A percentile compares a stretch with the other conserved stretches of the same genome.
These are phyloP conservation scores for Chelon labrosus DNA, from an alignment of 2,797 vertebrate species.

Conservation along the genomic window DNA sequence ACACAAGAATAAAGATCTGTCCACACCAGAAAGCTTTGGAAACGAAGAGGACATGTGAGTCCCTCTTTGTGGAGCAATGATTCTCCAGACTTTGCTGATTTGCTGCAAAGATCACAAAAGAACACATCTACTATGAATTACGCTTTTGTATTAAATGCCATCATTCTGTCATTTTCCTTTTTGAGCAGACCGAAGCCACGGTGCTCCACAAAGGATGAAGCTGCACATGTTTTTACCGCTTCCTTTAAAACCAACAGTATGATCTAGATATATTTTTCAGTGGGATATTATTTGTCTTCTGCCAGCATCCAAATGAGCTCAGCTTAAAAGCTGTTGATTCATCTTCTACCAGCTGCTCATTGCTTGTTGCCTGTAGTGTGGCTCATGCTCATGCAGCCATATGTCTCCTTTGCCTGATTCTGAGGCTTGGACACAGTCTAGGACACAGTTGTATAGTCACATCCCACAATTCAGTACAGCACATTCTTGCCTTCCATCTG, in stretches of 20 bases:
- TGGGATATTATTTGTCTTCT: conserved; percentile 1
- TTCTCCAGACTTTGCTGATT: not conserved
- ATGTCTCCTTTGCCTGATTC: conserved; percentile 27
- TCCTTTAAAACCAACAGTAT: not conserved
- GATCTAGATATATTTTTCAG: not conserved
- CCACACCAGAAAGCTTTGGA: not conserved
- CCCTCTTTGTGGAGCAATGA: not conserved
- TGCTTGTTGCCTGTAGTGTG: conserved; percentile 26
- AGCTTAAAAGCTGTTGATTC: conserved; percentile 40
- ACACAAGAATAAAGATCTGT: not conserved
- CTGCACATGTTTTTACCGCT: not conserved
- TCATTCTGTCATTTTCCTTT: not conserved
- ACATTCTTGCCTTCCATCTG: not conserved
- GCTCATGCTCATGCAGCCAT: conserved; percentile 35
- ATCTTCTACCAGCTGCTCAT: conserved; percentile 37
- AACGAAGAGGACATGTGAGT: not conserved
- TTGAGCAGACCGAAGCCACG: not conserved
- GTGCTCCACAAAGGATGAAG: not conserved
- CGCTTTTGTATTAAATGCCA: not conserved
- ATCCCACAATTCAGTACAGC: conserved; percentile 3
- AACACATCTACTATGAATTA: not conserved
- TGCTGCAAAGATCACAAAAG: not conserved
- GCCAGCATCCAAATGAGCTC: conserved; percentile 12
- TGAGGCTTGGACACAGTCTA: conserved; percentile 23
- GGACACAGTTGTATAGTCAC: not conserved